Percentiles rank a stretch among this genome's conserved stretches.
phyloP scores from a whole-genome alignment of 2,797 vertebrate genomes.

The Sebastes itinus region DNA sequence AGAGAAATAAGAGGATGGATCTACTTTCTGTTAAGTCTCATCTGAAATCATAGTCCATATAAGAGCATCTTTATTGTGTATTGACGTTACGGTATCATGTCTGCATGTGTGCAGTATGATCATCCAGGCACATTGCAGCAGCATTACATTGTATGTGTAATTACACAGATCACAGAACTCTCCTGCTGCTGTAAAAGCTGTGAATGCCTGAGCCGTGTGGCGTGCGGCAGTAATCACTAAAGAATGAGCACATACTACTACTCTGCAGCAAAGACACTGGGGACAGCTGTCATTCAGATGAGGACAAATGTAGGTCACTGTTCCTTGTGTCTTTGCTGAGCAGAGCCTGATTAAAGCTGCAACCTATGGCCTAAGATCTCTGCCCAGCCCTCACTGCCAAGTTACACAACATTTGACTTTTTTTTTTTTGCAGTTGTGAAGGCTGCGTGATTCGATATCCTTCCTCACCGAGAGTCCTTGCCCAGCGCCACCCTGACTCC shows the following conservation, averaged over 20 bases:
- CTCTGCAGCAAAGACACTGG: constrained; percentile 56
- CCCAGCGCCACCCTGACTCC: background rate
- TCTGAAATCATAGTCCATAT: background rate
- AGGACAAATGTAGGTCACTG: constrained; percentile 74
- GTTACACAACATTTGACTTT: constrained; percentile 45
- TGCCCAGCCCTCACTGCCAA: background rate
- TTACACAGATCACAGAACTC: constrained; percentile 5
- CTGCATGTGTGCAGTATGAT: background rate
- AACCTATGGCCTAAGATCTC: constrained; percentile 44
- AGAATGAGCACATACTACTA: constrained; percentile 50
- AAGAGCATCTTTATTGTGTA: background rate
- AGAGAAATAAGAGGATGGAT: background rate
- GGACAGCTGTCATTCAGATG: constrained; percentile 77
- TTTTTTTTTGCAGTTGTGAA: background rate
- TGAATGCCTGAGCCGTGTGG: constrained; percentile 28
- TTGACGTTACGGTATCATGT: background rate
- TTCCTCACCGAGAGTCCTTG: constrained; percentile 18
- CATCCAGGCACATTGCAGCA: background rate
- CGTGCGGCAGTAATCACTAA: constrained; percentile 55
- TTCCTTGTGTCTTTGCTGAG: constrained; percentile 57
- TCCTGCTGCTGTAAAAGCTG: constrained; percentile 14
- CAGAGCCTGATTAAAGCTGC: constrained; percentile 67
- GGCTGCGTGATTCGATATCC: constrained; percentile 38
- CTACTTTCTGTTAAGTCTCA: background rate
- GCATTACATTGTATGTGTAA: background rate